Evolutionary conservation across 2,888 invertebrate genomes (phyloP).

Genomic region (Tromatobia lineatoria): DNA sequence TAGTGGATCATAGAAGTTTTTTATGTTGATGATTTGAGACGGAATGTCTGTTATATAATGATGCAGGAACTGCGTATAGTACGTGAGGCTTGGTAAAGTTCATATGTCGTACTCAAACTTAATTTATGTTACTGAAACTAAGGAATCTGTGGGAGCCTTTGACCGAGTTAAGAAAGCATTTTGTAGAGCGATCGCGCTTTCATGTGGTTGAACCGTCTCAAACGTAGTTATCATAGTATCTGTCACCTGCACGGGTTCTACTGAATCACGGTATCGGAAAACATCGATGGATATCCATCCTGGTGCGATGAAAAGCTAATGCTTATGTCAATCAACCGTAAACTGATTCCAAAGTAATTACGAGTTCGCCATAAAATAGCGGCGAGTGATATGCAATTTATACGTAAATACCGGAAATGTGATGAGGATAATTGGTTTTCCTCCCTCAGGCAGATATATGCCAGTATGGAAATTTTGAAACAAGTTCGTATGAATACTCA

Average conservation of each 20-base stretch:
- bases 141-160: neutral
- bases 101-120: neutral
- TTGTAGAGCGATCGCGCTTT: neutral
- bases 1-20: too few relatives aligned
- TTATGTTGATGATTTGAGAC: too few relatives aligned
- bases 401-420: slow-evolving; percentile 10
- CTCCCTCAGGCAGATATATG: neutral
- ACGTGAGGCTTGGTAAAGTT: too few relatives aligned
- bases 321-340: slow-evolving; percentile 9
- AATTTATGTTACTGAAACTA: neutral
- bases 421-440: slow-evolving; percentile 1
- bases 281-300: slow-evolving; percentile 9
- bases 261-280: neutral
- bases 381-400: neutral
- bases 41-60: too few relatives aligned
- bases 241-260: neutral
- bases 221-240: neutral
- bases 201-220: neutral
- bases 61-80: too few relatives aligned
- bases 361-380: slow-evolving; percentile 11
- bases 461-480: neutral
- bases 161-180: neutral
- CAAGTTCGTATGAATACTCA: neutral
- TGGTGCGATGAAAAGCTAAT: neutral
- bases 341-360: slow-evolving; percentile 38